phyloP scores from a whole-genome alignment of 2,888 invertebrate genomes.

The Drosophila maculinotata region DNA sequence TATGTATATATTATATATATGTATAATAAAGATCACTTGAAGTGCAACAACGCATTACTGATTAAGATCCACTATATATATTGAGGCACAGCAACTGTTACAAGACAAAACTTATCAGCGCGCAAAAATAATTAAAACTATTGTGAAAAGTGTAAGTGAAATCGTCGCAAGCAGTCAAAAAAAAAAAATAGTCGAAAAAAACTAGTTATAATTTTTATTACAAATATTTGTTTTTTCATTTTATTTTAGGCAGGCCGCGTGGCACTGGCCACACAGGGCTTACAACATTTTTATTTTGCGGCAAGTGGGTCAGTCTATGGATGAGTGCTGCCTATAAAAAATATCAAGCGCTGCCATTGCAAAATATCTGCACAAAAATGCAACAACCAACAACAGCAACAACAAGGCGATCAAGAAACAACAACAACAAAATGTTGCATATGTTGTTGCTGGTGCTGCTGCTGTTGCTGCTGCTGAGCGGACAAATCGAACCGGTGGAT shows the following conservation, averaged over 20 bases:
- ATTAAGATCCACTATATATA: slow-evolving; percentile 35
- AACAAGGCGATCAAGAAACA: slow-evolving; percentile 3
- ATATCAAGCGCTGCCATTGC: slow-evolving; percentile 48
- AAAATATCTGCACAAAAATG: slow-evolving; percentile 58
- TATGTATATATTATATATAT: slow-evolving; percentile 10
- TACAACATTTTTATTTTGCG: slow-evolving; percentile 37
- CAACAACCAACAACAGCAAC: slow-evolving; percentile 26
- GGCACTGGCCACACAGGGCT: slow-evolving; percentile 25
- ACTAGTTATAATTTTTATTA: slow-evolving; percentile 23
- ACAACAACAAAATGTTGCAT: slow-evolving; percentile 30
- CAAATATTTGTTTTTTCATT: slow-evolving; percentile 4
- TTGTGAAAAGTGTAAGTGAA: slow-evolving; percentile 56
- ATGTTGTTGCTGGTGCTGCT: slow-evolving; percentile 42
- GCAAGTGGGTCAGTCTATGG: slow-evolving; percentile 57
- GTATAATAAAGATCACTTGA: slow-evolving; percentile 27
- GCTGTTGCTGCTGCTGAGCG: slow-evolving; percentile 53
- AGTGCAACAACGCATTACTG: slow-evolving; percentile 32
- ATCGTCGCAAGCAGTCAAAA: slow-evolving; percentile 33
- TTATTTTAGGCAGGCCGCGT: slow-evolving; percentile 32
- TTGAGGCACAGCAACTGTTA: slow-evolving; percentile 10
- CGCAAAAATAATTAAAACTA: slow-evolving; percentile 23
- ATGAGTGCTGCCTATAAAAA: slow-evolving; percentile 15
- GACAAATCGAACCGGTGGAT: slow-evolving; percentile 60
- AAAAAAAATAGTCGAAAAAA: slow-evolving; percentile 2
- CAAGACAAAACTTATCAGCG: slow-evolving; percentile 39